Base-by-base conservation (phyloP, 2,797 vertebrate species). In the Lepilemur ruficaudatus region DNA sequence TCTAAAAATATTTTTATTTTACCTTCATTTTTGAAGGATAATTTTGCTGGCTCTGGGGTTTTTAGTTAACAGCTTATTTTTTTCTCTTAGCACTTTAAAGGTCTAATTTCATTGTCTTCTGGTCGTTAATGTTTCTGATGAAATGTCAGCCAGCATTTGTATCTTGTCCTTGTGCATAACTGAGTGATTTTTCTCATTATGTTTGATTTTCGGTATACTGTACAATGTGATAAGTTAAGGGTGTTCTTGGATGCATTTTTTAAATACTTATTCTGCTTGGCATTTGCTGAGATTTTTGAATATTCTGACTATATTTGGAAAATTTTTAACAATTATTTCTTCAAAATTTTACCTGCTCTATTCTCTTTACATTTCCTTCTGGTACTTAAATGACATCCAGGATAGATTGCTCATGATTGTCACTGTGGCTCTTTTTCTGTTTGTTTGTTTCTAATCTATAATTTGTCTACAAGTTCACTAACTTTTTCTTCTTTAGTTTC, bases 241-340 rank as follows among this genome's bases (percentile, higher is more conserved):
- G 22, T 91, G 9, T 50, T 46, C 14, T 35, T 90, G 43, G 15
- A 67, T 81, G 1, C 86, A 52, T 41, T 69, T 91, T 89, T 80
- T 94, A 59, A 78, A 1, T 70, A 48, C 20, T 80, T 84, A 32
- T 72, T 85, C 65, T 88, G 4, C 18, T 86, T 94, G 9, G 18
- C 82, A 17, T 93, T 95, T 91, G 48, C 50, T 93, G n/a, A 86
- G 10, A 94, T 79, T 93, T 52, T 93, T 78, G 32, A 67, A 73
- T 95, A 85, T 52, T 88, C 43, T 92, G 43, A 94, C 28, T 43
- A 25, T 46, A 65, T 85, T 43, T 92, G 50, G 52, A 82, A 76
- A 70, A 4, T 14, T 61, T 88, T 92, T 30, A 61, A 84, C 17
- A 81, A 14, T 72, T 30, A 57, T 70, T 91, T 97, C 22, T 86